Percentiles rank a stretch among this genome's conserved stretches.
These are phyloP conservation scores for Morone saxatilis DNA, from an alignment of 2,113 vertebrate genomes.

Conservation along the genomic window DNA sequence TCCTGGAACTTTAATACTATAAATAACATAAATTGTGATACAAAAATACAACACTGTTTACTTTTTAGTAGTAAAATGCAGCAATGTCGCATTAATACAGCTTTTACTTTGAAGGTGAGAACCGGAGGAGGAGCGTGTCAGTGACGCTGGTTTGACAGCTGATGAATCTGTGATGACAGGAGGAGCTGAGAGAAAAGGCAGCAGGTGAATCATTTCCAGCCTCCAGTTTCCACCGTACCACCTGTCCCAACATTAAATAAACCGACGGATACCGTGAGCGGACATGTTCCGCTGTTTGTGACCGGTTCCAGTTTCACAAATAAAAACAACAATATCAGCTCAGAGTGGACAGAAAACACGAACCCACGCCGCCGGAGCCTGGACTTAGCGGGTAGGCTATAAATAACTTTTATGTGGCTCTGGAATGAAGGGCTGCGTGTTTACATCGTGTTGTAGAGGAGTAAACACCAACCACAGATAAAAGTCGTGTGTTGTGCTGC, in stretches of 20 bases:
- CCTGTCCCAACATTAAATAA: conserved; percentile 2
- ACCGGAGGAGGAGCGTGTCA: conserved; percentile 15
- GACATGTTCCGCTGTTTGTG: background rate
- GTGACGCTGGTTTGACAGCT: background rate
- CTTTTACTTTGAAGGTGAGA: conserved; percentile 49
- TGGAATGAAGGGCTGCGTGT: background rate
- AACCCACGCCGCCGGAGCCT: conserved; percentile 31
- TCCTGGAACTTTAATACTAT: no score
- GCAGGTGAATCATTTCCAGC: conserved; percentile 72
- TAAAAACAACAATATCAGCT: background rate
- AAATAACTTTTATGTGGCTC: conserved; percentile 59
- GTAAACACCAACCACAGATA: fast-evolving
- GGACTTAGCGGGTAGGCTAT: conserved; percentile 77
- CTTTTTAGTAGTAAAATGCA: background rate
- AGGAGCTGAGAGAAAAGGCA: conserved; percentile 41
- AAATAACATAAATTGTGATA: no score
- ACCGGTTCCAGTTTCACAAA: background rate
- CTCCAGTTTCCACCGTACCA: background rate
- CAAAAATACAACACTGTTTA: no score
- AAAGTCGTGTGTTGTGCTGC: background rate
- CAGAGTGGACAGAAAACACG: conserved; percentile 19
- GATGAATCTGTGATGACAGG: conserved; percentile 31
- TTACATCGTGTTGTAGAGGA: background rate
- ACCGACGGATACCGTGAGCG: background rate
- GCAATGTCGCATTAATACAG: no score